phyloP scores from a whole-genome alignment of 2,888 invertebrate genomes.

The Agrilus cyanescens region DNA sequence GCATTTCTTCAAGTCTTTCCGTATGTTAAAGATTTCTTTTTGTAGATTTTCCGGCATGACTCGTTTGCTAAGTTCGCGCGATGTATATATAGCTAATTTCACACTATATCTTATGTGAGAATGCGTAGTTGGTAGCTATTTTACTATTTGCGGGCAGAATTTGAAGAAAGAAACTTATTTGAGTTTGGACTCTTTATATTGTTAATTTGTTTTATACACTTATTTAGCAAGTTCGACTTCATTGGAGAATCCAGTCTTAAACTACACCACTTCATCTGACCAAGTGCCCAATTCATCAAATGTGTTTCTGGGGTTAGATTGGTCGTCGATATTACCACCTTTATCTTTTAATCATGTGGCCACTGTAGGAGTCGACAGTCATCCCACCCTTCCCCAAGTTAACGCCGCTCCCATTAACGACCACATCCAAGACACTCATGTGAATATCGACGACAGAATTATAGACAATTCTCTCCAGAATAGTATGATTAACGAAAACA shows the following conservation, averaged over 20 bases:
- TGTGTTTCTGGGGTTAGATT: conserved; percentile 32
- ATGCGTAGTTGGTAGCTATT: too few relatives aligned
- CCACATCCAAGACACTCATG: conserved; percentile 25
- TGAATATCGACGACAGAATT: conserved; percentile 29
- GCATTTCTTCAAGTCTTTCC: too few relatives aligned
- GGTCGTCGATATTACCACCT: conserved; percentile 27
- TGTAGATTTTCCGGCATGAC: too few relatives aligned
- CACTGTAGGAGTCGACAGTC: conserved; percentile 6
- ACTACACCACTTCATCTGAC: conserved; percentile 19
- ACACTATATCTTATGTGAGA: too few relatives aligned
- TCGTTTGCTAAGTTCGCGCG: too few relatives aligned
- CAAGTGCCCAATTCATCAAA: conserved; percentile 17
- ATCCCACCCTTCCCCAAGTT: not conserved
- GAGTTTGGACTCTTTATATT: too few relatives aligned
- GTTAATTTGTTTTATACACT: not conserved
- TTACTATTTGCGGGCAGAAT: too few relatives aligned
- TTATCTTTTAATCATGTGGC: conserved; percentile 20
- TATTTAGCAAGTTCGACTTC: conserved; percentile 26
- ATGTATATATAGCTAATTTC: too few relatives aligned
- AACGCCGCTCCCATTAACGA: conserved; percentile 10
- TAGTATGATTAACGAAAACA: conserved; percentile 24
- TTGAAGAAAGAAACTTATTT: too few relatives aligned
- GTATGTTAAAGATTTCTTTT: too few relatives aligned
- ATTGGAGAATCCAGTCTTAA: conserved; percentile 27
- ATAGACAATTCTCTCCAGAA: conserved; percentile 22